These are phyloP conservation scores for Micronisus gabar DNA, from an alignment of 2,113 vertebrate genomes.

Conservation along the genomic window DNA sequence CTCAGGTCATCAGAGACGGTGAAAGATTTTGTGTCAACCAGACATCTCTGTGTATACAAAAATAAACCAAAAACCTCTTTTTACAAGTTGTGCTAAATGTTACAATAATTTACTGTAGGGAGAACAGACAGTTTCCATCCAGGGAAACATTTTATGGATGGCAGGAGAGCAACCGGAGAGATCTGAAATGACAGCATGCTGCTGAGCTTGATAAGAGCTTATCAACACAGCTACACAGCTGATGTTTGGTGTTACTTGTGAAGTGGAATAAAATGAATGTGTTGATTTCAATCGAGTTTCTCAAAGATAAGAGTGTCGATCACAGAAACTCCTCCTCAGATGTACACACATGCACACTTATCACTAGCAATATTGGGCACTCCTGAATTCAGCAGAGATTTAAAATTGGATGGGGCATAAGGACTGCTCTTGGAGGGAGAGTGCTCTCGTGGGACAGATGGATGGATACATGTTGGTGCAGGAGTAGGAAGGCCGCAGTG, in stretches of 20 bases:
- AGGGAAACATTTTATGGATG: slow-evolving; percentile 22
- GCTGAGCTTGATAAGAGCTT: slow-evolving; percentile 57
- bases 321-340: neutral
- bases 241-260: neutral
- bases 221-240: slow-evolving; percentile 20
- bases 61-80: neutral
- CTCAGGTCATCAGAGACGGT: neutral
- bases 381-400: neutral
- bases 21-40: neutral
- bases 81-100: neutral
- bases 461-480: neutral
- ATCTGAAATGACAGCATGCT: slow-evolving; percentile 31
- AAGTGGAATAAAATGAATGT: slow-evolving; percentile 29
- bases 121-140: neutral
- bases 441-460: neutral
- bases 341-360: neutral
- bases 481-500: neutral
- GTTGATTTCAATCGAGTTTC: slow-evolving; percentile 21
- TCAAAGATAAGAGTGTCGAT: slow-evolving; percentile 19
- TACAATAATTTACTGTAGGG: neutral
- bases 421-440: neutral
- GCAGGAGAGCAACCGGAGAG: neutral
- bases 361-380: neutral
- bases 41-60: neutral
- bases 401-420: neutral